These are phyloP conservation scores for Zalophus californianus DNA, from an alignment of 2,797 vertebrate species.

Conservation along the genomic window DNA sequence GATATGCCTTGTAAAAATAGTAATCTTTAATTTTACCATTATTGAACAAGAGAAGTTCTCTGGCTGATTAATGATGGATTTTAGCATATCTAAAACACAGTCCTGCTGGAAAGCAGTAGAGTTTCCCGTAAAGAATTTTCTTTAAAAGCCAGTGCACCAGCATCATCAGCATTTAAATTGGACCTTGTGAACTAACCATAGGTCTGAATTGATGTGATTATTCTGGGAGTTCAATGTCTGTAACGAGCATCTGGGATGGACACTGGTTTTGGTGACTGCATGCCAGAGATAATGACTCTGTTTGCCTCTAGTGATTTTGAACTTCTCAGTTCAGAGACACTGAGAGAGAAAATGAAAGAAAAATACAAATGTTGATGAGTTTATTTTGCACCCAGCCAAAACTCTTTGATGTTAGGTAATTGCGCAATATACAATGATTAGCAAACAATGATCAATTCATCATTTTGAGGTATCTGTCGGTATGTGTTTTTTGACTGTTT, in stretches of 20 bases:
- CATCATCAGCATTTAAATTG: conserved; percentile 29
- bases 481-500: not conserved
- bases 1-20: not conserved
- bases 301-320: conserved; percentile 48
- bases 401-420: not conserved
- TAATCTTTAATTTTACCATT: not conserved
- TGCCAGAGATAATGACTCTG: conserved; percentile 56
- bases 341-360: not conserved
- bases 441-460: not conserved
- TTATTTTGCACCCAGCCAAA: not conserved
- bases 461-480: not conserved
- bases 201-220: conserved; percentile 11
- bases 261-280: not conserved
- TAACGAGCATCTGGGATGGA: not conserved
- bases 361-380: not conserved
- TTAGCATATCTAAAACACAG: not conserved
- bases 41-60: not conserved
- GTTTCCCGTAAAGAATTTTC: not conserved
- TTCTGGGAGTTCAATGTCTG: not conserved
- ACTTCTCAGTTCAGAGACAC: not conserved
- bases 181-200: not conserved
- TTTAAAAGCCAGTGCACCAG: not conserved
- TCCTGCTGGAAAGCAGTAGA: not conserved
- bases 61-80: not conserved
- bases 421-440: fast-evolving